phyloP scores from a whole-genome alignment of 2,888 invertebrate genomes.

The Coenonympha glycerion region DNA sequence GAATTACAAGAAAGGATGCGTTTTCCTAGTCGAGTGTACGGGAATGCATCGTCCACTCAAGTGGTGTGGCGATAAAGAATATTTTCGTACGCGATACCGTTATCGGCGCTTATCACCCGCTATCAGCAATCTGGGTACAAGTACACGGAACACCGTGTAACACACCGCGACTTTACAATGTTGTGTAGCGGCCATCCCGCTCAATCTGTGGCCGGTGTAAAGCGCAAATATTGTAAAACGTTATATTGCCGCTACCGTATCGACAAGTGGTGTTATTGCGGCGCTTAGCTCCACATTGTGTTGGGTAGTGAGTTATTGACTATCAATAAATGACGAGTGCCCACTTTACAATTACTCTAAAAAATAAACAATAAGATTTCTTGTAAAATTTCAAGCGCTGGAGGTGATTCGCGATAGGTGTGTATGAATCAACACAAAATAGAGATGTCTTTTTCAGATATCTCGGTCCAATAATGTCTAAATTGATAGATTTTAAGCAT shows the following conservation, averaged over 20 bases:
- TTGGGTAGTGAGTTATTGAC: no score
- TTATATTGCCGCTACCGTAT: conserved; percentile 15
- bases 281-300: not conserved
- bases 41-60: conserved; percentile 16
- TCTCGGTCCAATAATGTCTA: no score
- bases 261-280: not conserved
- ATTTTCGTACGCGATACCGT: conserved; percentile 42
- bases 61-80: conserved; percentile 30
- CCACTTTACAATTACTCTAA: no score
- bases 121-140: conserved; percentile 63
- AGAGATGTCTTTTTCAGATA: no score
- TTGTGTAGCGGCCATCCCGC: conserved; percentile 18
- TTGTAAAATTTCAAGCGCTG: no score
- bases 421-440: no score
- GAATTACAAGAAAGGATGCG: no score
- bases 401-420: no score
- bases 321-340: no score
- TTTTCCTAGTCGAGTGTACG: conserved; percentile 4
- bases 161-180: conserved; percentile 53
- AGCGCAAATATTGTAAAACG: conserved; percentile 17
- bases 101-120: conserved; percentile 40
- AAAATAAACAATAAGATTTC: no score
- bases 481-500: no score
- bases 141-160: conserved; percentile 59
- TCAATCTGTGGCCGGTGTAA: conserved; percentile 13